Evolutionary conservation across 2,113 vertebrate genomes (phyloP).

Genomic region (Tursiops truncatus): DNA sequence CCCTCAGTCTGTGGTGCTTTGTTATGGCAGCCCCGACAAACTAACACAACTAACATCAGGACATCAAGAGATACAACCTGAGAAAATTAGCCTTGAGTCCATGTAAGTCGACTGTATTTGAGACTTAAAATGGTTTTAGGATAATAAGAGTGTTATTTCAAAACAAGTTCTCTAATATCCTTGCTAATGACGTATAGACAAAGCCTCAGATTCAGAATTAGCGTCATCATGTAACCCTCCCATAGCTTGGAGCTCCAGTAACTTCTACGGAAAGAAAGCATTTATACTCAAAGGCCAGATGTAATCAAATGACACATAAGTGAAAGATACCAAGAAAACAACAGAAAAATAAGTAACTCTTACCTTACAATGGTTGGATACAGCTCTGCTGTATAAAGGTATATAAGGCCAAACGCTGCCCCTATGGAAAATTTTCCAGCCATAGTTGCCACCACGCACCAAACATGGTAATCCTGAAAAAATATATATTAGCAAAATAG

Average conservation of each 20-base stretch:
- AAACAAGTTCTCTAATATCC: background rate
- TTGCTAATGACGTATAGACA: background rate
- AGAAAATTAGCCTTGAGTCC: background rate
- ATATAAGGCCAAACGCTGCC: conserved; percentile 93
- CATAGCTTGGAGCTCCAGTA: background rate
- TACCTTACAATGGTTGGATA: conserved; percentile 95
- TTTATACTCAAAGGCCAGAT: background rate
- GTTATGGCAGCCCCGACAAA: background rate
- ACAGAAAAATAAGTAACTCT: conserved; percentile 27
- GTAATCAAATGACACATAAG: background rate
- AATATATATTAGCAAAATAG: conserved; percentile 43
- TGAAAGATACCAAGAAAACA: background rate
- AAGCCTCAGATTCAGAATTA: background rate
- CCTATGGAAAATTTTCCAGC: conserved; percentile 92
- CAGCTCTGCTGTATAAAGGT: conserved; percentile 94
- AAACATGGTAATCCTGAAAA: conserved; percentile 71
- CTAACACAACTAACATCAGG: background rate
- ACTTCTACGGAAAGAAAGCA: background rate
- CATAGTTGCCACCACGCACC: conserved; percentile 87
- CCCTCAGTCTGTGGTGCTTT: background rate
- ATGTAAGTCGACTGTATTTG: background rate
- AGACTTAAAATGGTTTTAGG: background rate
- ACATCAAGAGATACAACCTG: background rate
- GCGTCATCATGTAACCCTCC: background rate
- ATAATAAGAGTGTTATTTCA: background rate